Evolutionary conservation across 2,888 invertebrate species (phyloP), one percentile per base, ranked within the genome.

Genomic region (Sisyra nigra): DNA sequence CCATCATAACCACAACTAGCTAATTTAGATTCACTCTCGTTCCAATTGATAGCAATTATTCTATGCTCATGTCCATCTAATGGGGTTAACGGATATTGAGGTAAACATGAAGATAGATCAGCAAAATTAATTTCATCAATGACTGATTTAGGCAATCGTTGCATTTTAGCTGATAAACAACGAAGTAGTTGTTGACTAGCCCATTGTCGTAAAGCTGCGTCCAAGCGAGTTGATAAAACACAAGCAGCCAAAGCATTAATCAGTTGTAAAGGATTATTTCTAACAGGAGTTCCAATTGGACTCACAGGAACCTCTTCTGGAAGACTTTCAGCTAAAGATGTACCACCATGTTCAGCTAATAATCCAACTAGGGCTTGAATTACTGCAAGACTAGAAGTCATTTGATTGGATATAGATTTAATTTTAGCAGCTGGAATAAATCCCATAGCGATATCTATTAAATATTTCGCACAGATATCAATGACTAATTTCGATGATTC

Each of bases 1-100:
- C 74, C 72, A 55, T 76, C 76, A 53, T 66, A 69, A 1, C 71
- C 73, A 52, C 71, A 68, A 2, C 73, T 69, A 15, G 72, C 74
- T 31, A 74, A 57, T 14, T 67, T 55, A 32, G 57, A 57, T 40
- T 61, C 64, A 41, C 58, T 61, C 7, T 57, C 54, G 50, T 63
- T 63, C 67, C 67, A 72, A 6, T 59, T 57, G 36, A 69, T 59
- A 32, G 54, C 56, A 33, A 57, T 60, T 3, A 70, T 62, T 38
- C 69, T 54, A 52, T 72, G 70, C 48, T 72, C 71, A 52, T 74
- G 74, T 1, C 68, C 73, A 51, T 72, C 68, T 24, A 72, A 53
- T 52, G 54, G 45, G 51, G 54, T 2, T 55, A 65, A 50, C 1
- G 56, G 53, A 47, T 62, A 63, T 6, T 53, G 48, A 44, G 62